Evolutionary conservation across 2,888 invertebrate genomes (phyloP), one percentile per base, ranked within the genome.

Genomic region (Gastracanthus pulcherrimus): DNA sequence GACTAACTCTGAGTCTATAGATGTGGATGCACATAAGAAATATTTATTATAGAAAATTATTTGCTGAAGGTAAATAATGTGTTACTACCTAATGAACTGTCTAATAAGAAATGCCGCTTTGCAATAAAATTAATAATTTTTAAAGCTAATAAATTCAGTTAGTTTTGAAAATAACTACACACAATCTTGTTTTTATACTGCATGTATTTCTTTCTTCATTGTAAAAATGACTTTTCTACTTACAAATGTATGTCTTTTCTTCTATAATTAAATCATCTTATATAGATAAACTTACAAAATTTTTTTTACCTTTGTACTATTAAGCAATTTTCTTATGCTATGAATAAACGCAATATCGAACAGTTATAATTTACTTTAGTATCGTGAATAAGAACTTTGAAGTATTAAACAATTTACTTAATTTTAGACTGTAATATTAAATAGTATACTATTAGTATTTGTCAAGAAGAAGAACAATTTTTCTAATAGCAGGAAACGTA

Each of bases 271-370:
- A 71, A 36, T 58, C 26, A 71, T 58, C 23, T 71, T 71, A 71
- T 38, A 13, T 9, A 36, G 4, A 34, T 23, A 51, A 13, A 34
- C 34, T 26, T 38, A 26, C 51, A 9, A n/a, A 16, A 16, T 13
- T 67, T 45, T 67, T 45, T 19, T 34, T 70, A 41, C 13, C 26
- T 66, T 66, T 66, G 41, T 66, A 66, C 66, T 66, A 66, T 51
- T 51, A 51, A 70, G 48, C 51, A 19, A 48, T 60, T 58, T 72
- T 45, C 72, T 72, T 55, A 29, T 19, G 13, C 29, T 38, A 3
- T 9, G 7, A 34, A 72, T 19, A 34, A 62, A n/a, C 4, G 16
- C 5, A 60, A 16, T 41, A 71, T 26, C 58, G 36, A 60, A 72
- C 60, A 60, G 11, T 31, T 60, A 5, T 13, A 45, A 41, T 7